Evolutionary conservation across 2,113 vertebrate genomes (phyloP), one percentile per base, ranked within the genome.

Genomic region (Phylloscopus whistleri): DNA sequence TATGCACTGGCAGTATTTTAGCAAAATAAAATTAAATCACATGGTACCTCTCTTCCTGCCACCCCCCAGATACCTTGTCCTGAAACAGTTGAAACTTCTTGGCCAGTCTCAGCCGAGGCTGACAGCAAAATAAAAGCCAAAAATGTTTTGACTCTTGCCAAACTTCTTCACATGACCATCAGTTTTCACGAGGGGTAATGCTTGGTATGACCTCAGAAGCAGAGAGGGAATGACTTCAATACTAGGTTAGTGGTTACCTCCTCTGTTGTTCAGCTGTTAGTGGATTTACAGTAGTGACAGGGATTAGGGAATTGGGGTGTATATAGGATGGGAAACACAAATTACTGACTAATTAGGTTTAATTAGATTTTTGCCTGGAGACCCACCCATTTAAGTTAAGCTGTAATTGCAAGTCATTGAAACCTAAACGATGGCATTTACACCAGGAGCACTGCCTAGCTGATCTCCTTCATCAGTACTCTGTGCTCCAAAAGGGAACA

Each of bases 291-390:
- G 35, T 1, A 78, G 39, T 27, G 49, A 72, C 2, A 86, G 53
- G 13, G 37, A 73, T 66, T 37, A 69, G 41, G 62, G 46, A 90
- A 52, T 2, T 23, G 37, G 75, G 28, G 12, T 85, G 6, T 33
- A 30, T 27, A 58, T 10, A 51, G 39, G 19, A 53, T 24, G 64
- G 37, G 35, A 70, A 90, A 80, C 51, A 66, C 43, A 90, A 84
- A 89, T 80, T 83, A 73, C 28, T 79, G n/a, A 39, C 21, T 92
- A 53, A 85, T 88, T 73, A 90, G 31, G 13, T 68, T 87, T 53
- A 88, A 90, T 91, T 69, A 53, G 35, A 73, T 75, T 75, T 68
- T 91, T 92, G 72, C 55, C 23, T 89, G 52, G 31, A 72, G 33
- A 95, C 33, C 35, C 69, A 59, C 18, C 21, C 35, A 63, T 48